Evolutionary conservation across 2,113 vertebrate species (phyloP), one percentile per base, ranked within the genome.

Genomic region (Peromyscus maniculatus): DNA sequence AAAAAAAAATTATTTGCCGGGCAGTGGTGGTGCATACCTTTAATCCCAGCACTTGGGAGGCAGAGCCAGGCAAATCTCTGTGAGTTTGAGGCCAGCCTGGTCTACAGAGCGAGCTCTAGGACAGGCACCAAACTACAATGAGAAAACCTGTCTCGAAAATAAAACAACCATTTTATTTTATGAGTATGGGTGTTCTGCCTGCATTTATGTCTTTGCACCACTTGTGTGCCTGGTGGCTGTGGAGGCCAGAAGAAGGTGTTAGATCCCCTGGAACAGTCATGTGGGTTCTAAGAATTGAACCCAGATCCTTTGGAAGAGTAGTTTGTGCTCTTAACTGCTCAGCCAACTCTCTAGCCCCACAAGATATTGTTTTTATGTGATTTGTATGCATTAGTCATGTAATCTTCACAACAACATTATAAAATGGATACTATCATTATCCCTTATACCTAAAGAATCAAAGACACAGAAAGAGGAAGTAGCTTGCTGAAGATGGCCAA

Each of bases 401-500:
- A 94, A 86, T 95, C 22, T 9, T 95, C 74, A 87, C 21, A 96
- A 67, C 13, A 87, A 87, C 28, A 39, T 95, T 96, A 75, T 84
- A 43, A 92, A n/a, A 11, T 84, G 89, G 17, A 6, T 95, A 84
- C 21, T 91, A 10, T 89, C 89, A 96, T 93, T 94, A 96, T 87
- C 43, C 16, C 39, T 75, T 46, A 87, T 90, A 83, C 93, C 67
- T 43, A 89, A 89, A 59, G 49, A 95, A 74, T 21, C 5, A 46
- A 95, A 95, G 66, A 69, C 59, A 93, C 19, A 95, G 8, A 78
- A 91, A 94, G 43, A 62, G 87, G 77, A 97, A 96, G 64, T 88
- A 97, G 82, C 52, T 67, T 96, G 89, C 5, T 64, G 67, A 71
- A 80, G 39, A n/a, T 69, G 71, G 24, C 26, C 87, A 62, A 95